Evolutionary conservation across 2,888 invertebrate species (phyloP), one percentile per base, ranked within the genome.

Genomic region (Masnerella sp.): DNA sequence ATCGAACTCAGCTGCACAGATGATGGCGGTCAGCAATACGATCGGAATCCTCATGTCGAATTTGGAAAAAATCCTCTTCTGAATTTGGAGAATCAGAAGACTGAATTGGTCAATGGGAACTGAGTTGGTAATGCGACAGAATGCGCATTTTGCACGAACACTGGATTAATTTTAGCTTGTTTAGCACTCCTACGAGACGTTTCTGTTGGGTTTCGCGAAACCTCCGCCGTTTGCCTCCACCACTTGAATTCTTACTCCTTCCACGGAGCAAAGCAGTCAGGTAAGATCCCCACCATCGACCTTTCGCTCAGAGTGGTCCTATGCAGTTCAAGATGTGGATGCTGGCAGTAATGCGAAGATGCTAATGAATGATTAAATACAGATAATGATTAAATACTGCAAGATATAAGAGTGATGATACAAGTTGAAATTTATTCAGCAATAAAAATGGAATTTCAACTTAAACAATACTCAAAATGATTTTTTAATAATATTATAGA

Each of bases 171-270:
- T 65, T 65, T 11, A 49, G 49, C 65, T 56, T 8, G 56, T 65
- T 65, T 56, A 42, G 40, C 15, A 65, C 65, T 56, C 65, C 65
- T 65, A 65, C 65, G 65, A 56, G 49, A 54, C n/a, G 45, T 54
- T 45, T 65, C 38, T 56, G n/a, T n/a, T n/a, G n/a, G n/a, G n/a
- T n/a, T 59, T 36, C 18, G 30, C 9, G 14, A 61, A 49, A 40
- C 42, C 43, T 65, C 34, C n/a, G 54, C 25, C 47, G 64, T 38
- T 18, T 45, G 32, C 54, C 52, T 65, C 65, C 65, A 30, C 65
- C 40, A 54, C 49, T 47, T 49, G 32, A 5, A 15, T 15, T 28
- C 30, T 12, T 49, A 30, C 65, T 67, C 65, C 56, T 67, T 65
- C 65, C 45, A 65, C 11, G 40, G 47, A 1, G 28, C 34, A 67